Conservation (phyloP, 2,888 invertebrate species). For the Cancer borealis region DNA sequence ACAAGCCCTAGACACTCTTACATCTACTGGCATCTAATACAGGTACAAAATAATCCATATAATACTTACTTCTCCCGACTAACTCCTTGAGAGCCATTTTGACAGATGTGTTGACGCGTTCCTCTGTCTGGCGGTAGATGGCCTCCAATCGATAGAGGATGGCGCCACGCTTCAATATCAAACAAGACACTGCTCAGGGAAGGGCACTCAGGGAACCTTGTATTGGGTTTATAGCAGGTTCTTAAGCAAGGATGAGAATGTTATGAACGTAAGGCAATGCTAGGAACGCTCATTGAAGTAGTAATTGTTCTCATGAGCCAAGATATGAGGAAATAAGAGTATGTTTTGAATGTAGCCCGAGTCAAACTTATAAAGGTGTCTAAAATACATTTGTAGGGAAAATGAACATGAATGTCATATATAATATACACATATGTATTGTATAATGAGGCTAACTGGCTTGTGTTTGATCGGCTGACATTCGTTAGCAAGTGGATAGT, state of each 20-base stretch:
- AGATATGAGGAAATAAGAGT: neutral
- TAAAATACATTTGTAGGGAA: neutral
- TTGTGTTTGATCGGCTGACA: neutral
- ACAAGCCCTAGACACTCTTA: constrained; percentile 32
- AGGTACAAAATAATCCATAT: neutral
- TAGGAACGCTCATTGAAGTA: neutral
- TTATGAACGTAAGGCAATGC: neutral
- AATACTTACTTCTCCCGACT: constrained; percentile 72
- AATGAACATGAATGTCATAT: neutral
- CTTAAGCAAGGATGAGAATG: neutral
- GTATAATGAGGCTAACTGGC: neutral
- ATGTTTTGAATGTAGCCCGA: neutral
- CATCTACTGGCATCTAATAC: neutral
- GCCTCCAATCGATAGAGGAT: constrained; percentile 66
- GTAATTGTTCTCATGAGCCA: neutral
- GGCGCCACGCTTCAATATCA: constrained; percentile 60
- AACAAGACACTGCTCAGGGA: neutral
- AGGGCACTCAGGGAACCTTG: neutral
- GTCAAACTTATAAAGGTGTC: neutral
- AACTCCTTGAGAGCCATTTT: constrained; percentile 74
- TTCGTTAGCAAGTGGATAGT: neutral
- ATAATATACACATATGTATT: neutral
- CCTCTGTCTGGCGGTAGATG: constrained; percentile 65
- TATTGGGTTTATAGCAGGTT: neutral
- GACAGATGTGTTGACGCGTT: constrained; percentile 65